These are phyloP conservation scores for Cheumatopsyche charites DNA, from an alignment of 1,140 invertebrate genomes.

Conservation along the genomic window DNA sequence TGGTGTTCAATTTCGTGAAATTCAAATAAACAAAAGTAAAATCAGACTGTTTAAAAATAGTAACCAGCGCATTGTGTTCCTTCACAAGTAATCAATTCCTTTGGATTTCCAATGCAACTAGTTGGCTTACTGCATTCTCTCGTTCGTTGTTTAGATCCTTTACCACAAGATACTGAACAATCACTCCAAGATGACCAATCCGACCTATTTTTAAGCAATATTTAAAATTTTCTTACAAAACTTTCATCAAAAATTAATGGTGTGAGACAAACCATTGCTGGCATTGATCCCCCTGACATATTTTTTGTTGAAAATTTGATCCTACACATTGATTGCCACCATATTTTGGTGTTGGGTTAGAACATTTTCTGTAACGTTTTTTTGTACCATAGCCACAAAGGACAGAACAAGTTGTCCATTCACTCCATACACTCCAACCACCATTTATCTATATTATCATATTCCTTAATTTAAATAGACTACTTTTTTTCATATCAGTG, in stretches of 20 bases:
- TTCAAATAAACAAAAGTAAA: no score
- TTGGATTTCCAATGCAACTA: constrained; percentile 53
- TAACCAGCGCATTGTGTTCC: neutral
- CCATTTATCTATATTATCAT: constrained; percentile 41
- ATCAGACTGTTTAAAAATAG: no score
- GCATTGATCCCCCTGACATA: constrained; percentile 50
- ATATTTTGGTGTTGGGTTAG: constrained; percentile 49
- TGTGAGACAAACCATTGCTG: constrained; percentile 32
- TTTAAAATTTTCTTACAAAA: neutral
- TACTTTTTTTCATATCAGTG: neutral
- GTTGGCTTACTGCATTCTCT: constrained; percentile 48
- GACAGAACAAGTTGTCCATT: constrained; percentile 64
- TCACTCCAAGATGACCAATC: constrained; percentile 7
- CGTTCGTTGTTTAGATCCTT: neutral
- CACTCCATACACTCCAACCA: constrained; percentile 54
- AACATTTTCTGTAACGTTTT: constrained; percentile 54
- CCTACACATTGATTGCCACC: constrained; percentile 58
- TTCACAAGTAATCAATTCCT: neutral
- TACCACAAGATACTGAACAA: constrained; percentile 13
- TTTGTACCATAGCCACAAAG: constrained; percentile 63
- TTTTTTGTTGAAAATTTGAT: constrained; percentile 52
- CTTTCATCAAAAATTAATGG: no score
- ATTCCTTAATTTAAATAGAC: no score
- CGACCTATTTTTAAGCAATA: neutral
- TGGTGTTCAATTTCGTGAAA: no score